Base-by-base conservation (phyloP, 2,797 vertebrate genomes). In the Tiaroga cobitis region DNA sequence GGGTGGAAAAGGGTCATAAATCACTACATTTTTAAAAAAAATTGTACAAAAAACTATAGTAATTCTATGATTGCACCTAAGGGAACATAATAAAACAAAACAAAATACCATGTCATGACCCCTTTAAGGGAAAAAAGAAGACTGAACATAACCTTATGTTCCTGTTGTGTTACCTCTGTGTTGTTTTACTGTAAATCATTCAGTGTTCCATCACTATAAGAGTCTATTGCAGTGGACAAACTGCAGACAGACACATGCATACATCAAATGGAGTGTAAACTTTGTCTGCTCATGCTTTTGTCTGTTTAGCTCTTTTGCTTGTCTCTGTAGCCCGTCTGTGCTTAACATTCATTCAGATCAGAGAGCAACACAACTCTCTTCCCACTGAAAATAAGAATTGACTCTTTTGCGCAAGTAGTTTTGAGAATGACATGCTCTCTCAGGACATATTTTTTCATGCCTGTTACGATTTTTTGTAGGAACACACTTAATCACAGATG, bases 131-230 rank as follows among this genome's bases (percentile, higher is more conserved):
- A n/a, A 29, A 24, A n/a, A 19, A 61, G 4, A 61, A 26, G 5
- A 3, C 0, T 43, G n/a, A 43, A 32, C 59, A 7, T 61, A 78
- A 39, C 37, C 54, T 65, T 46, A 29, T 79, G 77, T 46, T 63
- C 59, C 77, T 80, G 78, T 49, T 49, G 61, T 49, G 26, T 49
- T 29, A 34, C 11, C 4, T 67, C 43, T 68, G 26, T 80, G 41
- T 80, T 80, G 63, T 24, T 68, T 67, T 46, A 80, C 78, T 80
- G 78, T 68, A 68, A 67, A 80, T 80, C 63, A 80, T 80, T 80
- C 41, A 67, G 41, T 46, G 61, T 68, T 51, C 24, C 43, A 34
- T 67, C 43, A 51, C 29, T 67, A 68, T 67, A 26, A 63, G 78
- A 67, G 63, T 68, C 26, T 49, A n/a, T 24, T 16, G 78, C 78